These are phyloP conservation scores for Eupithecia centaureata DNA, from an alignment of 2,888 invertebrate species.

Conservation along the genomic window DNA sequence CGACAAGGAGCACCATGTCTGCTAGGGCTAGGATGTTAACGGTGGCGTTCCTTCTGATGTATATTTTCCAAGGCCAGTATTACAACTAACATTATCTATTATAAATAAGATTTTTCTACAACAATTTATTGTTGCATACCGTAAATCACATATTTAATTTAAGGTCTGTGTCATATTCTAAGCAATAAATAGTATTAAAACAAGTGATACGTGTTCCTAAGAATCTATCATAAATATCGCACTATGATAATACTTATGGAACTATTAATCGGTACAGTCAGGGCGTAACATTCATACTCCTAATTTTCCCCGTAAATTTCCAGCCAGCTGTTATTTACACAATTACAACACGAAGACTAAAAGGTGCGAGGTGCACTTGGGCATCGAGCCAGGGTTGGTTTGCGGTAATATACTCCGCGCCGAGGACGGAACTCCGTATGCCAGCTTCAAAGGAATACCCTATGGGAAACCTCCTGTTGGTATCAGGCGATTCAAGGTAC, in stretches of 20 bases:
- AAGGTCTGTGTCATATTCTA: too few species aligned
- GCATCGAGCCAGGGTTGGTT: conserved; percentile 61
- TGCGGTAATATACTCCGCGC: conserved; percentile 40
- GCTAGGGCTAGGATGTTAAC: background rate
- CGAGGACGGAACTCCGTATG: conserved; percentile 52
- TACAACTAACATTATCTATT: background rate
- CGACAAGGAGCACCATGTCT: background rate
- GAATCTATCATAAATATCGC: too few species aligned
- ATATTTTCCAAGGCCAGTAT: background rate
- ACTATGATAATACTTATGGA: too few species aligned
- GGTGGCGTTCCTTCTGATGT: background rate
- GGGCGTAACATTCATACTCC: background rate
- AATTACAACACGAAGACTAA: background rate
- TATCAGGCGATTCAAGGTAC: conserved; percentile 53
- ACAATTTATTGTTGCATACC: too few species aligned
- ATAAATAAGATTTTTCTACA: background rate
- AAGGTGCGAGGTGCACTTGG: conserved; percentile 46
- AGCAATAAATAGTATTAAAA: too few species aligned
- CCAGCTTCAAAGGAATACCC: conserved; percentile 71
- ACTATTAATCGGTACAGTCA: background rate
- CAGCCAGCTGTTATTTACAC: background rate
- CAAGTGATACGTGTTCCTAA: too few species aligned
- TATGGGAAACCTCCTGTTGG: conserved; percentile 70
- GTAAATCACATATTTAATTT: too few species aligned
- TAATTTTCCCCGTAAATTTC: background rate